Evolutionary conservation across 1,140 invertebrate species (phyloP).

Genomic region (Vanessa tameamea): DNA sequence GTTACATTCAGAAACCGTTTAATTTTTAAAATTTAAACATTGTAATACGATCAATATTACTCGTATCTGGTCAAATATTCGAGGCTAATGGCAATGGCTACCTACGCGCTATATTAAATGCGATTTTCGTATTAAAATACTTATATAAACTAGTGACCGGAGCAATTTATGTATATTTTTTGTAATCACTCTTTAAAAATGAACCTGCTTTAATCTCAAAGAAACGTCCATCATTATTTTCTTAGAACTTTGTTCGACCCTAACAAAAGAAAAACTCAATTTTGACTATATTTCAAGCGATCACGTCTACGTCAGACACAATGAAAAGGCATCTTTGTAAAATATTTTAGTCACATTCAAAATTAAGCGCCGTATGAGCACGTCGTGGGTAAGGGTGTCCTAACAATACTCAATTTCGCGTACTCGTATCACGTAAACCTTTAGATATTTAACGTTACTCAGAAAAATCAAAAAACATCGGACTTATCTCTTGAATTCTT

Average conservation of each 20-base stretch:
- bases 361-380: slow-evolving; percentile 5
- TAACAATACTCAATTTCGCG: not conserved
- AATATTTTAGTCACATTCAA: slow-evolving; percentile 6
- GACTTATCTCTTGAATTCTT: slow-evolving; percentile 13
- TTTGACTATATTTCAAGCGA: not conserved
- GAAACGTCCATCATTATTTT: not conserved
- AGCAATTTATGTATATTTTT: no score
- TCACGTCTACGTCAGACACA: not conserved
- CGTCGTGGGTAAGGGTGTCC: not conserved
- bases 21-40: no score
- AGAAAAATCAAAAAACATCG: slow-evolving; percentile 10
- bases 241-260: not conserved
- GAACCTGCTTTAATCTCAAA: not conserved
- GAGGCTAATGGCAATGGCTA: no score
- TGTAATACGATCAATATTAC: no score
- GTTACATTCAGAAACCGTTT: no score
- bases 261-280: not conserved
- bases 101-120: no score
- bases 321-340: not conserved
- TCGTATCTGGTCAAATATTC: no score
- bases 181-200: no score
- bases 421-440: slow-evolving; percentile 21
- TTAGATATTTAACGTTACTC: slow-evolving; percentile 18
- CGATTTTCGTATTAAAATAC: no score
- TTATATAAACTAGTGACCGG: no score